A percentile compares a stretch with the other conserved stretches of the same genome.
phyloP scores from a whole-genome alignment of 2,888 invertebrate species.

The Clistopyga incitator region DNA sequence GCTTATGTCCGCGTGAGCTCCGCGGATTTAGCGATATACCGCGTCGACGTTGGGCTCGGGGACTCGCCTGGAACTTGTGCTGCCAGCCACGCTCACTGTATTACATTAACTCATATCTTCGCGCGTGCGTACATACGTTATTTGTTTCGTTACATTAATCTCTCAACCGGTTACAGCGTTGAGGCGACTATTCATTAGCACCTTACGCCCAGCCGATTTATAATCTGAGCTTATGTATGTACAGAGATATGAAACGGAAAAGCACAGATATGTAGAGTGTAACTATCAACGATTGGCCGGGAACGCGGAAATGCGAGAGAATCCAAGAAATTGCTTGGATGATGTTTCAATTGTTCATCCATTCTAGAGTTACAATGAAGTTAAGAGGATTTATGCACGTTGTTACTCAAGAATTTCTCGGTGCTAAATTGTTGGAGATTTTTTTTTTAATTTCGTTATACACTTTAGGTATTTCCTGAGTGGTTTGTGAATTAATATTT shows the following conservation, averaged over 20 bases:
- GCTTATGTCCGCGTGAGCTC: slow-evolving; percentile 52
- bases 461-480: no score
- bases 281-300: background rate
- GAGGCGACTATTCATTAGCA: slow-evolving; percentile 63
- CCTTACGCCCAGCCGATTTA: slow-evolving; percentile 47
- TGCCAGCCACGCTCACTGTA: slow-evolving; percentile 49
- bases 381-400: no score
- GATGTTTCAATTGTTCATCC: background rate
- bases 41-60: slow-evolving; percentile 41
- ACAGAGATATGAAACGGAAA: slow-evolving; percentile 7
- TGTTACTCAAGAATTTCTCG: no score
- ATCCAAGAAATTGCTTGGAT: background rate
- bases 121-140: slow-evolving; percentile 54
- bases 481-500: no score
- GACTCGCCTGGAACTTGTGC: slow-evolving; percentile 60
- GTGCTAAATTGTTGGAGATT: no score
- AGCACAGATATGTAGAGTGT: background rate
- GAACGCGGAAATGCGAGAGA: background rate
- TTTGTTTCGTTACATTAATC: slow-evolving; percentile 68
- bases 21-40: slow-evolving; percentile 52
- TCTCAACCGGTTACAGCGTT: slow-evolving; percentile 53
- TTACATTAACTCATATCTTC: slow-evolving; percentile 22
- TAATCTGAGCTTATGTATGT: slow-evolving; percentile 56
- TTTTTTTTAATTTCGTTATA: no score
- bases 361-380: background rate